Evolutionary conservation across 2,888 invertebrate species (phyloP), one percentile per base, ranked within the genome.

Genomic region (Tetanocera ferruginea): DNA sequence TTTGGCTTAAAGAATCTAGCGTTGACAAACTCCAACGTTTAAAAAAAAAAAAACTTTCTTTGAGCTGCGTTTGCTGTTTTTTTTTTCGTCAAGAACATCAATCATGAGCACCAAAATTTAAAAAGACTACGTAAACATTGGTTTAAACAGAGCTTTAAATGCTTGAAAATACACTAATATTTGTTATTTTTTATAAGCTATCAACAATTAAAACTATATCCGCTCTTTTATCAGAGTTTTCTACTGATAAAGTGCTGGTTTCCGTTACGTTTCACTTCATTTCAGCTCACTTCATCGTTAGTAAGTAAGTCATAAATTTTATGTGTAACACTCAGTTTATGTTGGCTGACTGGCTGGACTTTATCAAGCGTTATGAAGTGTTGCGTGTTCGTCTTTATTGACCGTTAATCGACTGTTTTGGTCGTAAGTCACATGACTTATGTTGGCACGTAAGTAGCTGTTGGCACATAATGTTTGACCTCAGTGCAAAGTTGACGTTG

Each of bases 261-360:
- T 23, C 28, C 57, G 25, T 60, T 25, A 23, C 25, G 14, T 25
- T 60, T 60, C 57, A 60, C 25, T 43, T 43, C 43, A 43, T 11
- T 43, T 43, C 43, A 43, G 43, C 43, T 43, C 2, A 43, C 11
- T 43, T 60, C 57, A 4, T 4, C 25, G 25, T 19, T 4, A 60
- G 57, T 19, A 14, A 60, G 57, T 60, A 28, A 23, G 57, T 60
- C 25, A 60, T 60, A 60, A 60, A 60, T 60, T 60, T 60, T 28
- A 25, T 60, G 9, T 23, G 57, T 11, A 23, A 9, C 25, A 6
- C 55, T 52, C n/a, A 52, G 1, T 19, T 1, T 9, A 25, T 3
- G 28, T 57, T 57, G 19, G 9, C 19, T 57, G 2, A 25, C 57
- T 9, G 57, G 19, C 57, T 28, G 28, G 11, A 28, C 19, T 14